These are phyloP conservation scores for Poeciliopsis infans DNA, from an alignment of 2,797 vertebrate species.

Conservation along the genomic window DNA sequence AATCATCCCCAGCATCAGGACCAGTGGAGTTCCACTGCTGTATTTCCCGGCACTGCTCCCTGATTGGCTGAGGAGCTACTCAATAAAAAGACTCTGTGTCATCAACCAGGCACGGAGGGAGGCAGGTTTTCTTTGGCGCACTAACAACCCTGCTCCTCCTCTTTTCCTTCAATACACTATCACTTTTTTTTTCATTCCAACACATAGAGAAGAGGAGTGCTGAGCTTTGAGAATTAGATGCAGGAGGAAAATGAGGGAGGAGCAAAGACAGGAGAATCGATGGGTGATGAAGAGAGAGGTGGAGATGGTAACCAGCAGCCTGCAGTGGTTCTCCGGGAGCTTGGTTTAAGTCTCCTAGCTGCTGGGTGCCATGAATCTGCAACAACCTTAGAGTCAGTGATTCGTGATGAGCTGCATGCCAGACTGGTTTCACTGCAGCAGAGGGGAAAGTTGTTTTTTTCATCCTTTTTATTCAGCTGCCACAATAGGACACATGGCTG, in stretches of 20 bases:
- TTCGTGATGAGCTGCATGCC: constrained; percentile 48
- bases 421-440: constrained; percentile 71
- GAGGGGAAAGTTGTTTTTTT: constrained; percentile 43
- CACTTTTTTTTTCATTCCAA: constrained; percentile 46
- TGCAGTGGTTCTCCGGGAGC: constrained; percentile 40
- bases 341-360: constrained; percentile 26
- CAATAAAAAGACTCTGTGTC: constrained; percentile 72
- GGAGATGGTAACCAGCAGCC: constrained; percentile 37
- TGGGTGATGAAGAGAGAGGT: constrained; percentile 37
- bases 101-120: constrained; percentile 65
- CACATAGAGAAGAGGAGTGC: constrained; percentile 67
- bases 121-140: constrained; percentile 66
- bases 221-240: constrained; percentile 77
- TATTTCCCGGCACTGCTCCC: constrained; percentile 79
- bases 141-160: constrained; percentile 66
- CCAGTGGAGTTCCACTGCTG: constrained; percentile 79
- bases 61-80: constrained; percentile 77
- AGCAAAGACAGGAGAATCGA: constrained; percentile 33
- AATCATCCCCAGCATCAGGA: constrained; percentile 69
- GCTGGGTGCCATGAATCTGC: constrained; percentile 50
- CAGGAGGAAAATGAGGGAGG: constrained; percentile 49
- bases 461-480: constrained; percentile 17
- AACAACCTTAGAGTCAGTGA: constrained; percentile 57
- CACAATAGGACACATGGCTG: constrained; percentile 23
- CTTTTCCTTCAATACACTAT: constrained; percentile 61